phyloP scores from a whole-genome alignment of 2,113 vertebrate genomes.

The Corydoras sp. region DNA sequence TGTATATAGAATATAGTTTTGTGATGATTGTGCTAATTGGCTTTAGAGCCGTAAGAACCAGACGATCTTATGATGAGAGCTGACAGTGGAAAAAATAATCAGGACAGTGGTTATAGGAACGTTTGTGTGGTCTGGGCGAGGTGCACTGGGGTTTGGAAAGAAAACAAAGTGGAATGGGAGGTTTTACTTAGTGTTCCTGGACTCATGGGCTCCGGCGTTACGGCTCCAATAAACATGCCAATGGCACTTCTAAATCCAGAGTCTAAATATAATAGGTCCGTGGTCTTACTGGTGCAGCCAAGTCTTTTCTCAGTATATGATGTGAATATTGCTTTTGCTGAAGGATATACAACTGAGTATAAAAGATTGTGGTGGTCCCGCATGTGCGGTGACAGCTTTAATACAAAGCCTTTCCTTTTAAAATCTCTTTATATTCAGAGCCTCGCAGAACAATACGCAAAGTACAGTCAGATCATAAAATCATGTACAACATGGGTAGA shows the following conservation, averaged over 20 bases:
- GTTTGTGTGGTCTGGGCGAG: conserved; percentile 61
- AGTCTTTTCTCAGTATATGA: conserved; percentile 44
- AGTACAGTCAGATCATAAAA: too few species aligned
- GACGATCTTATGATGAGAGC: not conserved
- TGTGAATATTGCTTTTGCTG: not conserved
- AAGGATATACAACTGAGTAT: not conserved
- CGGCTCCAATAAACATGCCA: conserved; percentile 43
- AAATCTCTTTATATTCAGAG: not conserved
- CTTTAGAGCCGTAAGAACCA: conserved; percentile 45
- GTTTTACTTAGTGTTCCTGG: conserved; percentile 45
- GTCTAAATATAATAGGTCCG: conserved; percentile 43
- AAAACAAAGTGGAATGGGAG: conserved; percentile 52
- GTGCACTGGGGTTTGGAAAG: conserved; percentile 59
- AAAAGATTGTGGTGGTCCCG: not conserved
- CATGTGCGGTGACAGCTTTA: not conserved
- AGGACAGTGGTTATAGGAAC: conserved; percentile 50
- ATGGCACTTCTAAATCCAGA: conserved; percentile 48
- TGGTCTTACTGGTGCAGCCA: conserved; percentile 45
- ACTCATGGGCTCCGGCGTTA: conserved; percentile 38
- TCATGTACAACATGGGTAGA: too few species aligned
- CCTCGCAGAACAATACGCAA: not conserved
- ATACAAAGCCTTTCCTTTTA: not conserved
- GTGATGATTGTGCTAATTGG: conserved; percentile 9
- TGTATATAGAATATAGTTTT: conserved; percentile 6
- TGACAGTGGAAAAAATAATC: conserved; percentile 22